Percentiles rank a stretch among this genome's conserved stretches.
Conservation (phyloP, 2,113 vertebrate genomes). For the Hippocampus zosterae region DNA sequence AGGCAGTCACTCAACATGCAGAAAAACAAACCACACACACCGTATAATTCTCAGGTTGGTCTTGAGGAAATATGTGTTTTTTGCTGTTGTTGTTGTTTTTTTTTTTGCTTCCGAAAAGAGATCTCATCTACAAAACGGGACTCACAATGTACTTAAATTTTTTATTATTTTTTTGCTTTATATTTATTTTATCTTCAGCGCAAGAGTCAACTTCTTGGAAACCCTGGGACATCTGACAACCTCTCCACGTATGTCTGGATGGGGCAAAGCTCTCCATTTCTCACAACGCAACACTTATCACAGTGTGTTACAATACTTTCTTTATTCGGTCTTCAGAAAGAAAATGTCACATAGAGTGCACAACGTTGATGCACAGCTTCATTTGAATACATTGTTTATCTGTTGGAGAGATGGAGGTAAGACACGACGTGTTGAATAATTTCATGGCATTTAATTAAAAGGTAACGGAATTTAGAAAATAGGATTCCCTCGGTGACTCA, state of each 20-base stretch:
- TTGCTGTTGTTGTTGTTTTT: not conserved
- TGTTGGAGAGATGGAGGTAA: not conserved
- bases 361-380: not conserved
- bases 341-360: slow-evolving; percentile 6
- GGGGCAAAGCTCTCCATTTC: slow-evolving; percentile 14
- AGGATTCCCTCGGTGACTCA: not conserved
- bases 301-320: slow-evolving; percentile 10
- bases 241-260: slow-evolving; percentile 19
- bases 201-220: slow-evolving; percentile 1
- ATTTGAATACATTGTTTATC: not conserved
- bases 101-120: not conserved
- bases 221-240: slow-evolving; percentile 33
- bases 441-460: not conserved
- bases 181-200: slow-evolving; percentile 19
- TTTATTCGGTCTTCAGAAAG: slow-evolving; percentile 8
- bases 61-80: slow-evolving; percentile 3
- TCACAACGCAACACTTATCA: slow-evolving; percentile 22
- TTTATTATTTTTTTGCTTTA: slow-evolving; percentile 7
- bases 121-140: slow-evolving; percentile 14
- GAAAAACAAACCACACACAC: not conserved
- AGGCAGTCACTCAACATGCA: not conserved
- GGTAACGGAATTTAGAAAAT: not conserved
- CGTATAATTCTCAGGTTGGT: not conserved
- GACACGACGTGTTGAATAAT: not conserved
- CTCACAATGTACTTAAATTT: slow-evolving; percentile 4